Conservation (phyloP, 2,797 vertebrate genomes). For the Periophthalmus magnuspinnatus region DNA sequence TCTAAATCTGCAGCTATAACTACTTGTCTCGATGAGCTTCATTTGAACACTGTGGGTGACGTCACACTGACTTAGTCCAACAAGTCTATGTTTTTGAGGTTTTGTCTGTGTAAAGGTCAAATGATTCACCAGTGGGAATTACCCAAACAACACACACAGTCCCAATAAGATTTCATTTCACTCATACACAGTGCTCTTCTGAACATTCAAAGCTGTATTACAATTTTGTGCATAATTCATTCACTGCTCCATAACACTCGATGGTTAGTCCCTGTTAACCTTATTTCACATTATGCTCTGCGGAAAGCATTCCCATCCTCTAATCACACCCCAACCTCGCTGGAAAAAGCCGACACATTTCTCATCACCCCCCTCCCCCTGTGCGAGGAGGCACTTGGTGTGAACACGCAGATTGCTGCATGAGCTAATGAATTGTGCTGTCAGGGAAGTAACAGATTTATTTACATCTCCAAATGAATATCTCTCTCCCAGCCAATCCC, state of each 20-base stretch:
- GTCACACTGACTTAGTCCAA: too few species aligned
- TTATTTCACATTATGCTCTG: constrained; percentile 20
- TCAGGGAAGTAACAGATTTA: constrained; percentile 72
- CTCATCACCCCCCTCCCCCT: constrained; percentile 19
- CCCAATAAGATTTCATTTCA: background rate
- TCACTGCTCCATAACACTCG: background rate
- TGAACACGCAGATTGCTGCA: constrained; percentile 60
- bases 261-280: constrained; percentile 38
- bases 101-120: background rate
- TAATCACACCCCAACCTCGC: constrained; percentile 53
- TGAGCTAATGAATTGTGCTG: constrained; percentile 72
- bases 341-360: constrained; percentile 56
- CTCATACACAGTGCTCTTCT: background rate
- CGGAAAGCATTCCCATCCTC: constrained; percentile 41
- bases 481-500: constrained; percentile 51
- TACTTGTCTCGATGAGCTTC: too few species aligned
- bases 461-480: constrained; percentile 67
- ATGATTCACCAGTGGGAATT: background rate
- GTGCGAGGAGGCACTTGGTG: constrained; percentile 50
- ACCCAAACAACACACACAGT: background rate
- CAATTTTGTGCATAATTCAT: background rate
- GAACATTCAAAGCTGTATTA: background rate
- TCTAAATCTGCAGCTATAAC: too few species aligned
- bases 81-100: too few species aligned
- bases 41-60: too few species aligned